Evolutionary conservation across 1,140 invertebrate species (phyloP).

Genomic region (Nautilus pompilius): DNA sequence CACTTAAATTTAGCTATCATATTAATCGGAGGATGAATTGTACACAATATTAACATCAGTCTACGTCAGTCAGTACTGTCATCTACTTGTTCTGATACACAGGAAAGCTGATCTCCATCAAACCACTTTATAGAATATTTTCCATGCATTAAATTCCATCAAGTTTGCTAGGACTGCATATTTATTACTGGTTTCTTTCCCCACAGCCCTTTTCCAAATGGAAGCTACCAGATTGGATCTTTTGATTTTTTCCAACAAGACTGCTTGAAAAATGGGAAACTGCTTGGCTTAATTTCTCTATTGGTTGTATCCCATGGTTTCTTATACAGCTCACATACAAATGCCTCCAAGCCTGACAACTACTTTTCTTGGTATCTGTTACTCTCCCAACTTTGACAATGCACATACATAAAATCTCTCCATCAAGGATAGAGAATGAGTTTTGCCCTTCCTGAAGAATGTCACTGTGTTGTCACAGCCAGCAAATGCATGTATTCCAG

Average conservation of each 20-base stretch:
- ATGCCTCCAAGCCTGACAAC: background rate
- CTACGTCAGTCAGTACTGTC: no score
- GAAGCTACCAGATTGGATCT: background rate
- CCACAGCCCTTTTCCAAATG: conserved; percentile 3
- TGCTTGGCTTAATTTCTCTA: conserved; percentile 5
- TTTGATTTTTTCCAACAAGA: background rate
- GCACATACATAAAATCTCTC: background rate
- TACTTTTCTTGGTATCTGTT: background rate
- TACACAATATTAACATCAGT: no score
- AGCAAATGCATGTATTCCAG: conserved; percentile 11
- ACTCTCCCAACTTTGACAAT: background rate
- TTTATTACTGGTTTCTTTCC: background rate
- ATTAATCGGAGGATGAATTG: no score
- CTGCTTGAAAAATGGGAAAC: conserved; percentile 6
- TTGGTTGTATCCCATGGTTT: background rate
- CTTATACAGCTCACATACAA: conserved; percentile 6
- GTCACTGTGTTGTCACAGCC: conserved; percentile 12
- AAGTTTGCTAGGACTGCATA: background rate
- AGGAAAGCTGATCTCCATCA: conserved; percentile 1
- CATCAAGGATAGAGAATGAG: background rate
- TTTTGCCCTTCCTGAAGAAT: conserved; percentile 11
- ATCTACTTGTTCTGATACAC: no score
- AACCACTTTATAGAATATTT: conserved; percentile 4
- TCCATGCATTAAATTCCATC: conserved; percentile 1
- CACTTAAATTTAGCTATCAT: no score